Evolutionary conservation across 1,140 invertebrate species (phyloP).

Genomic region (Calosoma granatense): DNA sequence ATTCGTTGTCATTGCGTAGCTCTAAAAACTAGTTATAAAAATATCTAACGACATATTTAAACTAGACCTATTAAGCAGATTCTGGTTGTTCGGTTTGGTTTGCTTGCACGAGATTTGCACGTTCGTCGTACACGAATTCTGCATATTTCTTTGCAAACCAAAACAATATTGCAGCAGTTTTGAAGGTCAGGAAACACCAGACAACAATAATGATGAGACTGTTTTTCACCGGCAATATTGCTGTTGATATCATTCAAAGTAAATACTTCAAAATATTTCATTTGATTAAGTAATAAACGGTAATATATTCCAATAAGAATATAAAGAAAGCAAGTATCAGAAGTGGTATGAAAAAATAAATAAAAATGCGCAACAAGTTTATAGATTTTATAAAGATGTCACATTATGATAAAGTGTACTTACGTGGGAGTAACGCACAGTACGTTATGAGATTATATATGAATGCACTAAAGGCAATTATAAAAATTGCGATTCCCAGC

Average conservation of each 20-base stretch:
- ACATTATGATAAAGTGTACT: slow-evolving; percentile 7
- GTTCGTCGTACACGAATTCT: slow-evolving; percentile 1
- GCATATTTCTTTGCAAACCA: slow-evolving; percentile 14
- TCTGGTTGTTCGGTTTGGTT: no score
- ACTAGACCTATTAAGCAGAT: no score
- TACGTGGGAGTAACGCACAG: slow-evolving; percentile 19
- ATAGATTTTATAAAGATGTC: no score
- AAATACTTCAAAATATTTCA: no score
- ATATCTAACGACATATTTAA: no score
- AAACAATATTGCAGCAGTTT: slow-evolving; percentile 17
- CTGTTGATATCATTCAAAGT: slow-evolving; percentile 13
- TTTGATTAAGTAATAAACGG: no score
- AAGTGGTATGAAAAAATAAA: no score
- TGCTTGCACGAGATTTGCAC: slow-evolving; percentile 4
- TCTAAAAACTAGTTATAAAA: no score
- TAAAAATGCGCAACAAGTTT: no score
- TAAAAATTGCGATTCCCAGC: slow-evolving; percentile 17
- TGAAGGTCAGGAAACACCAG: slow-evolving; percentile 20
- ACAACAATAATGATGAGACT: slow-evolving; percentile 16
- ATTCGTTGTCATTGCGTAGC: no score
- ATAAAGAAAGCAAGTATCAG: no score
- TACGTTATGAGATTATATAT: slow-evolving; percentile 17
- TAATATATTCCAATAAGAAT: no score
- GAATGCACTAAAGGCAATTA: slow-evolving; percentile 14
- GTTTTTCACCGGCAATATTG: slow-evolving; percentile 16